phyloP scores from a whole-genome alignment of 1,140 invertebrate species.

The Drosophila malerkotliana region DNA sequence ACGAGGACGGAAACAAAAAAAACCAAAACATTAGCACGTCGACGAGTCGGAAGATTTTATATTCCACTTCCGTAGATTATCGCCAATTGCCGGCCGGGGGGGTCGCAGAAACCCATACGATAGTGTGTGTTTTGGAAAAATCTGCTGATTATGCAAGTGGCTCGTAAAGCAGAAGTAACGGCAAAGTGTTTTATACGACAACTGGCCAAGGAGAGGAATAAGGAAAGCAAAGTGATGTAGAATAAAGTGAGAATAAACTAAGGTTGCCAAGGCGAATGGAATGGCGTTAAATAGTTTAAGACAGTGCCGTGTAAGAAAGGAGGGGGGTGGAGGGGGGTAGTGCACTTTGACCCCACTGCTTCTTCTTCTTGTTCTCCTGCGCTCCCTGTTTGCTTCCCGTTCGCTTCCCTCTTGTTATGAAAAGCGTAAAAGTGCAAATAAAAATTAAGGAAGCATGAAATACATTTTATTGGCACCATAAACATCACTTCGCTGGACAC shows the following conservation, averaged over 20 bases:
- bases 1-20: not conserved
- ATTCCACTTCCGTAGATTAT: constrained; percentile 39
- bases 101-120: not conserved
- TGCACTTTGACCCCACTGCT: constrained; percentile 38
- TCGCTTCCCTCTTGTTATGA: constrained; percentile 50
- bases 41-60: constrained; percentile 1
- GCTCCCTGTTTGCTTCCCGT: constrained; percentile 8
- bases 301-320: not conserved
- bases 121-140: constrained; percentile 35
- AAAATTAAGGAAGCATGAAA: constrained; percentile 84
- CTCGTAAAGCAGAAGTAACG: constrained; percentile 61
- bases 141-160: constrained; percentile 71
- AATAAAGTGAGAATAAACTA: constrained; percentile 36
- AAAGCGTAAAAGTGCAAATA: constrained; percentile 82
- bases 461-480: constrained; percentile 84
- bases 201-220: constrained; percentile 17
- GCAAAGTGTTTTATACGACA: constrained; percentile 64
- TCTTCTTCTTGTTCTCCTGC: not conserved
- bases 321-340: not conserved
- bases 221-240: constrained; percentile 18
- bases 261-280: constrained; percentile 46
- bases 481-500: constrained; percentile 84
- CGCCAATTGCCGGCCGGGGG: constrained; percentile 17
- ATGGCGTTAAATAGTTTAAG: constrained; percentile 76
- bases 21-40: constrained; percentile 24